Conservation (phyloP, 2,797 vertebrate genomes). For the Gadopsis marmoratus region DNA sequence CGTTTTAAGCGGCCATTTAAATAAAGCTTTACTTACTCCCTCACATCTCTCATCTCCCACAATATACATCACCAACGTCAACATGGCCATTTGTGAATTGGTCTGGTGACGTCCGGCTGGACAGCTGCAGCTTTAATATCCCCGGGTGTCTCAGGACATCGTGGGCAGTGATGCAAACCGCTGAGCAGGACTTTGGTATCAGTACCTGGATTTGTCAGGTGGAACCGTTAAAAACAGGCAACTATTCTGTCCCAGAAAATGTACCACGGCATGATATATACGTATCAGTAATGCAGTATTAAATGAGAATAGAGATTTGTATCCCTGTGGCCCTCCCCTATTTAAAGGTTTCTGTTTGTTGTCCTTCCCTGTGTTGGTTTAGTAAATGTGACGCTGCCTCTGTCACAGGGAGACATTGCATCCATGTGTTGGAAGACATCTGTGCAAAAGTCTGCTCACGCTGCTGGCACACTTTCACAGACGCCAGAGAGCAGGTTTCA, state of each 20-base stretch:
- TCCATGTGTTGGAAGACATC: not conserved
- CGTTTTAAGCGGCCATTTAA: too few species aligned
- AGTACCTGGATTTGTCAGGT: not conserved
- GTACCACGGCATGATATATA: not conserved
- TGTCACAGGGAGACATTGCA: constrained; percentile 1
- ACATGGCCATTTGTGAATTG: too few species aligned
- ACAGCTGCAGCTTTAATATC: not conserved
- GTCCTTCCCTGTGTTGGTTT: not conserved
- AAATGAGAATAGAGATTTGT: not conserved
- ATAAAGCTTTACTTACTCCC: too few species aligned
- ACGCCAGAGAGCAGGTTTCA: not conserved
- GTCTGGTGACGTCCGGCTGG: too few species aligned
- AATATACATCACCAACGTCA: too few species aligned
- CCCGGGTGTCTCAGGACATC: too few species aligned
- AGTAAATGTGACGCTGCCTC: constrained; percentile 5
- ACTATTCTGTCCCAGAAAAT: not conserved
- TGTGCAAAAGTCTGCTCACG: constrained; percentile 6
- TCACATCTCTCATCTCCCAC: too few species aligned
- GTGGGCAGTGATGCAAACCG: too few species aligned
- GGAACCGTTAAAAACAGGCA: not conserved
- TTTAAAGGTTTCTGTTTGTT: not conserved
- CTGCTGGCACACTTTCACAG: constrained; percentile 12
- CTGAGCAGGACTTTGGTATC: too few species aligned
- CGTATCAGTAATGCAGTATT: not conserved
- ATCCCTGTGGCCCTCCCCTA: not conserved